Percentiles rank a stretch among this genome's conserved stretches.
Evolutionary conservation across 2,113 vertebrate genomes (phyloP).

Genomic region (Podarcis raffonei): DNA sequence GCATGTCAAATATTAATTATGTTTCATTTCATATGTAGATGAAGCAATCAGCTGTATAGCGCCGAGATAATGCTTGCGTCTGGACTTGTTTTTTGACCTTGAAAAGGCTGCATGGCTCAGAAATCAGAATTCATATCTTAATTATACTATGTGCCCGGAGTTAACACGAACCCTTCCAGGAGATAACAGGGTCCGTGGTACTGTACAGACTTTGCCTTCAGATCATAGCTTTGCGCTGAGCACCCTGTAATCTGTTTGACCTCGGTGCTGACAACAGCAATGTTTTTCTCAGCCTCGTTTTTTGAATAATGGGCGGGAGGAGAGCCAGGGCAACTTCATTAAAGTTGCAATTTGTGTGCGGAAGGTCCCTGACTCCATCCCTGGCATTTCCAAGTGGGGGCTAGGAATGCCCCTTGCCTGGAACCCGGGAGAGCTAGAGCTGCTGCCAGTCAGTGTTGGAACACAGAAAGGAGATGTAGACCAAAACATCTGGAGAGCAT

Average conservation of each 20-base stretch:
- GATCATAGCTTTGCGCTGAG: accelerated
- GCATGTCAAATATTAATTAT: conserved; percentile 46
- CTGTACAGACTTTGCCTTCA: background rate
- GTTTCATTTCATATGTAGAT: conserved; percentile 53
- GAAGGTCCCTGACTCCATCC: background rate
- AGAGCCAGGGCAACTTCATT: no score
- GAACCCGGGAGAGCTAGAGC: no score
- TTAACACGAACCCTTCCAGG: conserved; percentile 6
- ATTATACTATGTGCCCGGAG: background rate
- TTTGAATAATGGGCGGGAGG: background rate
- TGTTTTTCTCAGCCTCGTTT: background rate
- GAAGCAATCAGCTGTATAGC: conserved; percentile 48
- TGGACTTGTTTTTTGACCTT: conserved; percentile 56
- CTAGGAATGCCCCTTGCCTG: no score
- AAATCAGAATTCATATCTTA: conserved; percentile 38
- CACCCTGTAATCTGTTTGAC: background rate
- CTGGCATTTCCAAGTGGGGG: no score
- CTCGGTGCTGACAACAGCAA: background rate
- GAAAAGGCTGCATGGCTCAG: conserved; percentile 5
- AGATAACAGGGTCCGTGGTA: conserved; percentile 2
- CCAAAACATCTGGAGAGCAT: background rate
- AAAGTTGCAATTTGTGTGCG: background rate
- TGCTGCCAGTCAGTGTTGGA: background rate
- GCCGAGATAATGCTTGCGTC: conserved; percentile 6
- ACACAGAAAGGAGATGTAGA: background rate